Evolutionary conservation across 2,113 vertebrate species (phyloP), one percentile per base, ranked within the genome.

Genomic region (Neolamprologus kungweensis): DNA sequence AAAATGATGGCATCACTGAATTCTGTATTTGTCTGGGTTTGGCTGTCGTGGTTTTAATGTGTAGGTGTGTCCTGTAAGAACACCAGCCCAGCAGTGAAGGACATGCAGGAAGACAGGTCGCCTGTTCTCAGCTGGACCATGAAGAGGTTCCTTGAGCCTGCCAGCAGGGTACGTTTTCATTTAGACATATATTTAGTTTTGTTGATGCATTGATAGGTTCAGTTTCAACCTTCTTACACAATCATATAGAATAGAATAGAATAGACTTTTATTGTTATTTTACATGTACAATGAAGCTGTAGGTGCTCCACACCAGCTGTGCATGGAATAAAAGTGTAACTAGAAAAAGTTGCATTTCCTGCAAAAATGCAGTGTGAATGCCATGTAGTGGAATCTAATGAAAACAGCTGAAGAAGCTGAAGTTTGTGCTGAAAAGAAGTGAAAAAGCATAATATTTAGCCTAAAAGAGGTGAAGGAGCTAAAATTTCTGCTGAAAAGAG

Each of bases 61-160:
- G 7, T 91, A 99, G 98, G 97, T 54, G 86, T 95, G 21, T 96
- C 96, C 73, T 96, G 97, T 83, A 98, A 98, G 94, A 98, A 96
- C 58, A 96, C 97, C 1, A 97, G 95, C 80, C 95, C 97, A 31
- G 91, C 91, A 21, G 94, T 96, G 90, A 98, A 97, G 93, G 93
- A 97, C 51, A 96, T 96, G 87, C 96, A 96, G 85, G 95, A 88
- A 80, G 96, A 97, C 7, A 94, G 94, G 7, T 95, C 96, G 5
- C 92, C 97, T 7, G 81, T 92, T 3, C 97, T 98, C 91, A 96
- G 96, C 94, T 98, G 97, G 97, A 97, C 97, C 55, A 97, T 96
- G 95, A 97, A 97, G 90, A 94, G 94, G 3, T 98, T 98, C 93
- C 95, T 97, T 57, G 97, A 97, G 55, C 97, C 97, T 79, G 88